Conservation (phyloP, 2,888 invertebrate species). For the Penaeus monodon region DNA sequence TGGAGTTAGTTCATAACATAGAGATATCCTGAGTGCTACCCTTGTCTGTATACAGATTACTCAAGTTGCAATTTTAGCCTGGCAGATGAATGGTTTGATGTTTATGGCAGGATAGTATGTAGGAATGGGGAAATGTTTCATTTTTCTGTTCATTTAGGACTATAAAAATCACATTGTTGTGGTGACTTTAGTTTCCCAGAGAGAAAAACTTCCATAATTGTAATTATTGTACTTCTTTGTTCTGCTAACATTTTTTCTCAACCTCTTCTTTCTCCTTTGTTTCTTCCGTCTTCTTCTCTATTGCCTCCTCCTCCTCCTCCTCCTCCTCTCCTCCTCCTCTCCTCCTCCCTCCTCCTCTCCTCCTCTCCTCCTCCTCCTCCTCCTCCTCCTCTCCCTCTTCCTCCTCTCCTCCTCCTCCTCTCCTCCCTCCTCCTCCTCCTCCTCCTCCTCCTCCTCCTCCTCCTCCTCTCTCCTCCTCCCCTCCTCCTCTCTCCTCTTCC, state of each 20-base stretch:
- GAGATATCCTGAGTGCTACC: no score
- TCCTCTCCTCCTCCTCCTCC: background rate
- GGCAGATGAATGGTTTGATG: no score
- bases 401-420: background rate
- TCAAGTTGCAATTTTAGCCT: no score
- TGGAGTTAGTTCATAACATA: no score
- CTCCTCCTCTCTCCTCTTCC: background rate
- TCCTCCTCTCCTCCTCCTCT: background rate
- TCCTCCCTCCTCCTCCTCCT: background rate
- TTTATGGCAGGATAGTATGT: no score
- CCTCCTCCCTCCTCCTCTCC: background rate
- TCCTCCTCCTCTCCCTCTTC: background rate
- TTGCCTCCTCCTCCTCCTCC: background rate
- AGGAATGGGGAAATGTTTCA: no score
- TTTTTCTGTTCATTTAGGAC: no score
- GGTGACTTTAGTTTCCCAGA: no score
- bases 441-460: background rate
- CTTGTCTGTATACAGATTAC: no score
- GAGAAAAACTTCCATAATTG: background rate
- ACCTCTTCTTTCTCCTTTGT: background rate
- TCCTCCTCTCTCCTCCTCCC: background rate
- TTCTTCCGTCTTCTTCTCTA: background rate
- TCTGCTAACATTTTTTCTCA: background rate
- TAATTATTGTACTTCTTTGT: background rate
- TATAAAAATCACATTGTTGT: no score